Evolutionary conservation across 2,888 invertebrate species (phyloP).

Genomic region (Stenoptilia bipunctidactyla): DNA sequence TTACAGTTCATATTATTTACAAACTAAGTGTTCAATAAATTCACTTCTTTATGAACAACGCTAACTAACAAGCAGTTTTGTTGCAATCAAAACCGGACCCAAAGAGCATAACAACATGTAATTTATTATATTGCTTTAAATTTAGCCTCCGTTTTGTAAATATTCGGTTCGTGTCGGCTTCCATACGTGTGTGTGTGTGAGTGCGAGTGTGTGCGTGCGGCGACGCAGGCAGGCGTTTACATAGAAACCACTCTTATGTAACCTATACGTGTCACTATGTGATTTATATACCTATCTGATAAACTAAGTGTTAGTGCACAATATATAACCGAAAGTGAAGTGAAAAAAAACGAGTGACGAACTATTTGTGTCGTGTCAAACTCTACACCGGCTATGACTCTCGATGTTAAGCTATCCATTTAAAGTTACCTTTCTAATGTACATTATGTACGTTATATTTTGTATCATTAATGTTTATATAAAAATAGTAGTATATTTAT

Average conservation of each 20-base stretch:
- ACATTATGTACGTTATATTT: constrained; percentile 38
- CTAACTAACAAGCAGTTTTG: no score
- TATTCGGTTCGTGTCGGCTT: constrained; percentile 19
- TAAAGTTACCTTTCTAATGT: constrained; percentile 42
- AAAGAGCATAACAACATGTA: constrained; percentile 52
- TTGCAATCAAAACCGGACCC: constrained; percentile 45
- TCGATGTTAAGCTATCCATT: constrained; percentile 35
- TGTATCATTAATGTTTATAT: constrained; percentile 33
- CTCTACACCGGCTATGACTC: constrained; percentile 31
- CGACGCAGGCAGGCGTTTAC: constrained; percentile 42
- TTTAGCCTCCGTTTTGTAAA: constrained; percentile 34
- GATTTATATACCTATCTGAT: constrained; percentile 31
- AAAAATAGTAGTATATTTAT: constrained; percentile 11
- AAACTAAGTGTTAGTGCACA: constrained; percentile 39
- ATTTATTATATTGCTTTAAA: constrained; percentile 49
- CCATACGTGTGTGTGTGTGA: constrained; percentile 19
- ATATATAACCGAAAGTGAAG: constrained; percentile 23
- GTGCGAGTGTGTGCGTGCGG: constrained; percentile 17
- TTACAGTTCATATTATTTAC: no score
- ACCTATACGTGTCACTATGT: constrained; percentile 17
- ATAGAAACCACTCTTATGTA: constrained; percentile 23
- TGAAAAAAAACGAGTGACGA: no score
- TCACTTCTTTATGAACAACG: no score
- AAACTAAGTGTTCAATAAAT: no score
- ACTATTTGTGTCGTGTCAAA: constrained; percentile 16